Conservation (phyloP, 2,797 vertebrate genomes). For the Meriones psammophilus region DNA sequence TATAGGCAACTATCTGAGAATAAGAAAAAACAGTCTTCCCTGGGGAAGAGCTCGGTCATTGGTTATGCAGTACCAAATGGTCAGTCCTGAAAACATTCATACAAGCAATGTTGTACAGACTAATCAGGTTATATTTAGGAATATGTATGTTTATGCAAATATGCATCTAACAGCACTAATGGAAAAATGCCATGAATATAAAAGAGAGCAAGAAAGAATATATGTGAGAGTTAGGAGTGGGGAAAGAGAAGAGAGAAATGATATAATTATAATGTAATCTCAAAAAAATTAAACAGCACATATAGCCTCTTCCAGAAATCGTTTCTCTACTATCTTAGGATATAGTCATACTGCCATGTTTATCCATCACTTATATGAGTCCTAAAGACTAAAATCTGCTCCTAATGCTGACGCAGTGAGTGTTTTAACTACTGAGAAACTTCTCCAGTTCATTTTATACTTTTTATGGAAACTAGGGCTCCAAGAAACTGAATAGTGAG, state of each 20-base stretch:
- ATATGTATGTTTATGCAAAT: background rate
- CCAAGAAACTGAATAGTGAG: background rate
- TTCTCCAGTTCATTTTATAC: no score
- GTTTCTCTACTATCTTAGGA: background rate
- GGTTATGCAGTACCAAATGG: background rate
- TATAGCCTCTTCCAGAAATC: background rate
- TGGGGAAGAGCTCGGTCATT: background rate
- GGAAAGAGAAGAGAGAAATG: background rate
- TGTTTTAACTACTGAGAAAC: background rate
- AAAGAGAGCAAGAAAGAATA: background rate
- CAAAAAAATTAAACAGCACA: background rate
- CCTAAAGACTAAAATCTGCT: background rate
- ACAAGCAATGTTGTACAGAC: background rate
- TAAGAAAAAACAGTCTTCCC: background rate
- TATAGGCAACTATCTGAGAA: background rate
- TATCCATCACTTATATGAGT: background rate
- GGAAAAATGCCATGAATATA: background rate
- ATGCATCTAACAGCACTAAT: background rate
- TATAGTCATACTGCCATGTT: background rate
- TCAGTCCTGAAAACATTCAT: background rate
- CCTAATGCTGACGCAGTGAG: background rate
- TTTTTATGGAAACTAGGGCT: background rate
- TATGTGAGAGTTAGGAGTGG: background rate
- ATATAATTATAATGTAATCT: background rate
- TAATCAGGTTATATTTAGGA: background rate